Evolutionary conservation across 2,888 invertebrate genomes (phyloP).

Genomic region (Gandaritis pyraliata): DNA sequence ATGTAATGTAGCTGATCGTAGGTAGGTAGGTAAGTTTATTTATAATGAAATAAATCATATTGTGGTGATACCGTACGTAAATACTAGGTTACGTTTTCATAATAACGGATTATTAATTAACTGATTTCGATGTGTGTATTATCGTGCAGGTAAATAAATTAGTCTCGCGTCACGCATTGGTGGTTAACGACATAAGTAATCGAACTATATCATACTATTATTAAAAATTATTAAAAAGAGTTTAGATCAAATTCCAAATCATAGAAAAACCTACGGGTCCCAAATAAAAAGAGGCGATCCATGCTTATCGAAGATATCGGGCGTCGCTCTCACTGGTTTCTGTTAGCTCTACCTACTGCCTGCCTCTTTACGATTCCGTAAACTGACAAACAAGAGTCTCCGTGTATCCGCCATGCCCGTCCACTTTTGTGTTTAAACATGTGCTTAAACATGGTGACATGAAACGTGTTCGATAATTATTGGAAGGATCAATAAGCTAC

Average conservation of each 20-base stretch:
- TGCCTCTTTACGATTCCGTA: slow-evolving; percentile 77
- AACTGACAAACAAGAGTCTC: slow-evolving; percentile 73
- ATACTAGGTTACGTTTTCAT: too few species aligned
- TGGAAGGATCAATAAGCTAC: slow-evolving; percentile 82
- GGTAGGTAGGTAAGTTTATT: too few species aligned
- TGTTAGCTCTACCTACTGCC: slow-evolving; percentile 81
- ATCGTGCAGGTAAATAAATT: too few species aligned
- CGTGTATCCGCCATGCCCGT: slow-evolving; percentile 71
- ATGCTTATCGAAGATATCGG: slow-evolving; percentile 46
- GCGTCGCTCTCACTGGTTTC: slow-evolving; percentile 65
- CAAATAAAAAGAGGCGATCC: slow-evolving; percentile 34
- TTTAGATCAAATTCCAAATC: not conserved
- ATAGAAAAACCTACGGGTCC: slow-evolving; percentile 49
- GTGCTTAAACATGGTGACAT: slow-evolving; percentile 78
- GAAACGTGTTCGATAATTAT: slow-evolving; percentile 85
- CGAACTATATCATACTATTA: too few species aligned
- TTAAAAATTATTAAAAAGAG: too few species aligned
- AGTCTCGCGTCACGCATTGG: too few species aligned
- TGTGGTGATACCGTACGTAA: too few species aligned
- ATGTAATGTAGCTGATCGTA: too few species aligned
- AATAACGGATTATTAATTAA: too few species aligned
- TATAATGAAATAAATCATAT: too few species aligned
- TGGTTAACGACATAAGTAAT: too few species aligned
- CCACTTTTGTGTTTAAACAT: slow-evolving; percentile 78
- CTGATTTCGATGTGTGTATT: too few species aligned